These are phyloP conservation scores for Sarcophaga peregrina DNA, from an alignment of 1,140 invertebrate species.

Conservation along the genomic window DNA sequence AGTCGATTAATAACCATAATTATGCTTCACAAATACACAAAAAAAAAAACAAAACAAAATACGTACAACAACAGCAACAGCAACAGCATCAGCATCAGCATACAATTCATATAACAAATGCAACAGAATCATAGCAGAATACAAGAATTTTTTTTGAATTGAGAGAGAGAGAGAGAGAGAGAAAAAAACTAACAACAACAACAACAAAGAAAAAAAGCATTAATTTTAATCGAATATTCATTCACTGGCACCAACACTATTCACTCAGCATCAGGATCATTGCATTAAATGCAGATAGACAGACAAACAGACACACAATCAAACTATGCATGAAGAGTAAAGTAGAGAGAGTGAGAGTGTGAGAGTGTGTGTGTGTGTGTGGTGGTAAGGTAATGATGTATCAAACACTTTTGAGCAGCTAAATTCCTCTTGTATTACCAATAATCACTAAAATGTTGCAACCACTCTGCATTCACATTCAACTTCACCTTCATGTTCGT, in stretches of 20 bases:
- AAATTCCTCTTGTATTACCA: constrained; percentile 13
- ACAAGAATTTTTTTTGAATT: no score
- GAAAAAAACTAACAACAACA: no score
- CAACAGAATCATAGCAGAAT: no score
- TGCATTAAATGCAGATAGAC: no score
- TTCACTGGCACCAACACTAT: not conserved
- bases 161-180: no score
- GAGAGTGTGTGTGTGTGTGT: not conserved
- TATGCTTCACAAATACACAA: constrained; percentile 53
- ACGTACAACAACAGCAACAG: not conserved
- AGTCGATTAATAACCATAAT: constrained; percentile 69
- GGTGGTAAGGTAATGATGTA: not conserved
- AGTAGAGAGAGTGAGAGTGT: no score
- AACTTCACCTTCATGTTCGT: no score
- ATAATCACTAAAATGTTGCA: constrained; percentile 7
- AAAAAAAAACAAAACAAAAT: no score
- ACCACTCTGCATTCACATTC: no score
- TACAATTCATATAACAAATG: not conserved
- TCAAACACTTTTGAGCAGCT: not conserved
- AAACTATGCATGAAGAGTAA: no score
- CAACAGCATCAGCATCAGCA: not conserved
- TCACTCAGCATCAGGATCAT: no score
- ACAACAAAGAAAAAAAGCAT: not conserved
- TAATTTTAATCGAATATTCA: constrained; percentile 11
- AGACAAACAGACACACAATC: no score